Conservation (phyloP, 2,888 invertebrate genomes). For the Philaethria dido region DNA sequence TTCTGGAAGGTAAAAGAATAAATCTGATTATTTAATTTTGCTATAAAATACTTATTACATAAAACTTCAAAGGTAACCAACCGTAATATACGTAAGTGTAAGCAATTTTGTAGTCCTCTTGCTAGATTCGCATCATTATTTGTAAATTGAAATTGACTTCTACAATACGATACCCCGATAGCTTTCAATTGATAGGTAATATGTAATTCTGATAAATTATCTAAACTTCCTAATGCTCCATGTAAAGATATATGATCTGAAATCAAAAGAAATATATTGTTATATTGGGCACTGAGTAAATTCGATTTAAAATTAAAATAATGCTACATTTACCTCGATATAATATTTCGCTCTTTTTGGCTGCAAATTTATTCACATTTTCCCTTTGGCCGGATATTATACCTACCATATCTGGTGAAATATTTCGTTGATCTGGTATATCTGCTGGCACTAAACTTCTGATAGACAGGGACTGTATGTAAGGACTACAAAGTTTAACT, state of each 20-base stretch:
- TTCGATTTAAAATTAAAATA: background rate
- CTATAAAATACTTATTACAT: background rate
- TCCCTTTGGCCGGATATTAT: conserved; percentile 66
- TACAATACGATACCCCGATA: conserved; percentile 69
- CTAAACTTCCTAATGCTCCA: conserved; percentile 75
- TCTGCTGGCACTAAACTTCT: conserved; percentile 73
- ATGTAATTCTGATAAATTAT: conserved; percentile 71
- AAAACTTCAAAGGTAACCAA: conserved; percentile 42
- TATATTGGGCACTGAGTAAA: background rate
- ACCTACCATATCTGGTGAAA: conserved; percentile 76
- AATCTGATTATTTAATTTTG: conserved; percentile 9
- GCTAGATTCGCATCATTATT: conserved; percentile 75
- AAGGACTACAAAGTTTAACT: conserved; percentile 75
- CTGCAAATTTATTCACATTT: conserved; percentile 53
- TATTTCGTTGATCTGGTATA: conserved; percentile 69
- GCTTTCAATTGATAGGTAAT: conserved; percentile 69
- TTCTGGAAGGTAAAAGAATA: conserved; percentile 51
- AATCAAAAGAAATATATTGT: conserved; percentile 43
- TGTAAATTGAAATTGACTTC: conserved; percentile 79
- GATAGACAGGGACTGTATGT: conserved; percentile 68
- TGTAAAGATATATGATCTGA: conserved; percentile 79
- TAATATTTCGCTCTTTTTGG: conserved; percentile 54
- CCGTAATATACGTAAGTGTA: conserved; percentile 66
- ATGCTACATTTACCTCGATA: conserved; percentile 56
- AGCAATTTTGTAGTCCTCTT: conserved; percentile 72